These are phyloP conservation scores for Rhamnusium bicolor DNA, from an alignment of 2,888 invertebrate species.

Conservation along the genomic window DNA sequence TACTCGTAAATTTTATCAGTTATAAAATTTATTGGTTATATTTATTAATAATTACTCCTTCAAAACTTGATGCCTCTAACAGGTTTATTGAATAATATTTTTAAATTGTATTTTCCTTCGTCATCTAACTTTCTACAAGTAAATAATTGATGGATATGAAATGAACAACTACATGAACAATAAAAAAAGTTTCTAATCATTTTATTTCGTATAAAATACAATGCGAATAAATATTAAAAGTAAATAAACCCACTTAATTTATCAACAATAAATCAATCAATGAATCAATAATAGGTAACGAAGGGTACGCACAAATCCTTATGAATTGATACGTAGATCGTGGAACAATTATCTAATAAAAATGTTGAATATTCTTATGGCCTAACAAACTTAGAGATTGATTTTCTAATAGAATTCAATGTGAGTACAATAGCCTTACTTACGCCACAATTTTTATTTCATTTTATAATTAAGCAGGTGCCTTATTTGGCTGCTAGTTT, in stretches of 20 bases:
- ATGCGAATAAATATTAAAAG: background rate
- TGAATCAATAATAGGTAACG: background rate
- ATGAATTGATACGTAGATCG: background rate
- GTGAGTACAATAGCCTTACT: conserved; percentile 25
- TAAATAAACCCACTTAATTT: conserved; percentile 10
- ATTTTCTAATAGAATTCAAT: conserved; percentile 26
- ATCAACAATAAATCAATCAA: conserved; percentile 19
- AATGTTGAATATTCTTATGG: background rate
- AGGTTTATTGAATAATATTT: background rate
- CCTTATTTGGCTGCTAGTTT: conserved; percentile 42
- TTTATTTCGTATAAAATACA: background rate
- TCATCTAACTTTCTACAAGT: background rate
- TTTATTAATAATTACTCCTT: too few species aligned
- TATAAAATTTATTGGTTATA: too few species aligned
- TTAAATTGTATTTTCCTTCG: background rate
- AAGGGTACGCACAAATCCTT: background rate
- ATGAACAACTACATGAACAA: background rate
- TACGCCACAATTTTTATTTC: conserved; percentile 29
- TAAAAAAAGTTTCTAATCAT: background rate
- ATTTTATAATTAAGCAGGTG: conserved; percentile 39
- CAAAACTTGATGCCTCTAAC: too few species aligned
- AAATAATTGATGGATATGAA: background rate
- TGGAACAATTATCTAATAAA: conserved; percentile 11
- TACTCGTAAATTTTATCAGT: too few species aligned
- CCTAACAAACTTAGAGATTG: conserved; percentile 16